Evolutionary conservation across 2,888 invertebrate species (phyloP).

Genomic region (Synergus gifuensis): DNA sequence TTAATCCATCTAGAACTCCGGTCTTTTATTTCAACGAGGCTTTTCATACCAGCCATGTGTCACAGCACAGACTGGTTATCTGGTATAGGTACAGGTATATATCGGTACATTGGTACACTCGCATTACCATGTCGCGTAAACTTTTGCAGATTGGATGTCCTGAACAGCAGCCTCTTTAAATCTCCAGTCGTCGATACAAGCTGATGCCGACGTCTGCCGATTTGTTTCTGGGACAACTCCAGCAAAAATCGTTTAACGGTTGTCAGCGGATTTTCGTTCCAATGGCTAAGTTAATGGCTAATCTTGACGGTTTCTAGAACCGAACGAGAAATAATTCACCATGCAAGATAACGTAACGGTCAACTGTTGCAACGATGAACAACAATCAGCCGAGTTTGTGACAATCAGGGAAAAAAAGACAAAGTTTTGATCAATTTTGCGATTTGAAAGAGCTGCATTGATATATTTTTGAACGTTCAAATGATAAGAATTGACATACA

Average conservation of each 20-base stretch:
- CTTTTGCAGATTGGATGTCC: conserved; percentile 9
- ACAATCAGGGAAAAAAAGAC: too few species aligned
- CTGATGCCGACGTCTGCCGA: not conserved
- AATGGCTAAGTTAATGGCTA: conserved; percentile 8
- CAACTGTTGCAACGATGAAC: too few species aligned
- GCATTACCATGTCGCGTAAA: not conserved
- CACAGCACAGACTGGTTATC: not conserved
- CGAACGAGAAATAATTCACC: conserved; percentile 5
- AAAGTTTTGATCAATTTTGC: too few species aligned
- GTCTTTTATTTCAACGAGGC: not conserved
- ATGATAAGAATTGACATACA: too few species aligned
- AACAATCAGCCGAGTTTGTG: too few species aligned
- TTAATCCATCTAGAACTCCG: conserved; percentile 26
- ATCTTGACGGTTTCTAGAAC: not conserved
- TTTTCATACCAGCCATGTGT: conserved; percentile 10
- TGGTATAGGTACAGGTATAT: too few species aligned
- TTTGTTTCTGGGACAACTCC: conserved; percentile 23
- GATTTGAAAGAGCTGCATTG: too few species aligned
- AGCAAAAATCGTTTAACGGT: conserved; percentile 19
- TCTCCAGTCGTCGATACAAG: conserved; percentile 16
- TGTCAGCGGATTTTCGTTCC: conserved; percentile 17
- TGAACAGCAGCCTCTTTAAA: conserved; percentile 27
- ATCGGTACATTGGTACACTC: not conserved
- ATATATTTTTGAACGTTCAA: too few species aligned
- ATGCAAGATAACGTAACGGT: not conserved